Evolutionary conservation across 2,113 vertebrate species (phyloP), one percentile per base, ranked within the genome.

Genomic region (Trogon surrucura): DNA sequence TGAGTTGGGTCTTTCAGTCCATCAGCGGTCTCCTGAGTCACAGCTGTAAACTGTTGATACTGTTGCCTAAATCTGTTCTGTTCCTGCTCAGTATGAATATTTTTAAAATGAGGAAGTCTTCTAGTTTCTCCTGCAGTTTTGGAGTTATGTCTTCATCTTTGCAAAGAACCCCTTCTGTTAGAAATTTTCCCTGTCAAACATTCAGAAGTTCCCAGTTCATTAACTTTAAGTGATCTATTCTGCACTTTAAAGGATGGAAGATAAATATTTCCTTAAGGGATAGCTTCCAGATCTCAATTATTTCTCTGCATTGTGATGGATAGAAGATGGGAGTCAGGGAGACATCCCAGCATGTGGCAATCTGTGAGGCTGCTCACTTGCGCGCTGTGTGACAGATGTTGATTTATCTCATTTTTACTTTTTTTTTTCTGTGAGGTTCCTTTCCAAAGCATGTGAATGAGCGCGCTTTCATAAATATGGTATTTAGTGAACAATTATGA

Each of bases 41-140:
- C 20, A 62, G n/a, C 13, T 89, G 66, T 54, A 75, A 79, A 66
- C 30, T 2, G 5, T 15, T 65, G 34, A 11, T 62, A 1, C 38
- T 14, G 23, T 47, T 86, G 36, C 80, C 65, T 61, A 20, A 34
- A 48, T 81, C 29, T 79, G 36, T 67, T 79, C 62, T 48, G 50
- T 93, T 95, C 58, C 78, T 89, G 47, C 77, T 88, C 0, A 0
- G 25, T 66, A 26, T 70, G 41, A 62, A 8, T 81, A 44, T 48
- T 81, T 90, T 85, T 69, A 69, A 85, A 94, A 92, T 87, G 92
- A 90, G 72, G 72, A 88, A 95, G 87, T 93, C 30, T 26, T 54
- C 45, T 90, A 2, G 36, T 61, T 92, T 91, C 53, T 94, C 21
- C 36, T 56, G 70, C 65, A 51, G 65, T 65, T 90, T 36, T 81